Percentiles rank a stretch among this genome's conserved stretches.
Evolutionary conservation across 2,113 vertebrate genomes (phyloP).

Genomic region (Odocoileus virginianus): DNA sequence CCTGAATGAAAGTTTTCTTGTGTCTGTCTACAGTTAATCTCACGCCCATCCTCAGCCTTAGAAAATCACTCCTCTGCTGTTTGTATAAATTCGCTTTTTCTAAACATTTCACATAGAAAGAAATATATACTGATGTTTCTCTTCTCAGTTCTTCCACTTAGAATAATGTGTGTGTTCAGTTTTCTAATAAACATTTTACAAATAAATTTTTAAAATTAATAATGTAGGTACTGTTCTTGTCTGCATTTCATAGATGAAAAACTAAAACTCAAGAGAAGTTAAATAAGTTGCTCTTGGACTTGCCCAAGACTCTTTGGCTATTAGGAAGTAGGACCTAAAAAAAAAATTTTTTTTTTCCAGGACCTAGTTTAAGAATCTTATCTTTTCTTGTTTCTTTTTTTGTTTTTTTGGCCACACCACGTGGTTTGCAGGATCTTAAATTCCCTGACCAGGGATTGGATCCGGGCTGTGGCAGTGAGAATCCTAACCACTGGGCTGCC

Average conservation of each 20-base stretch:
- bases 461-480: not conserved
- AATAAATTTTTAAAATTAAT: not conserved
- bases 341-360: not conserved
- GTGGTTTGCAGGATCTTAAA: not conserved
- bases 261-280: not conserved
- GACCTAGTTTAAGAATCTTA: not conserved
- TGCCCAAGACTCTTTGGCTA: not conserved
- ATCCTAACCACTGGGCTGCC: not conserved
- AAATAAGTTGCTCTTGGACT: not conserved
- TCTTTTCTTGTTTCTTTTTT: not conserved
- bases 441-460: not conserved
- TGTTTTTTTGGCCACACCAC: not conserved
- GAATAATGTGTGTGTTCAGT: not conserved
- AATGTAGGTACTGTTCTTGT: not conserved
- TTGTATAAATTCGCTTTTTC: not conserved
- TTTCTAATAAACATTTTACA: not conserved
- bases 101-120: not conserved
- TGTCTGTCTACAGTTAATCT: not conserved
- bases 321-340: not conserved
- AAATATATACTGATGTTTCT: not conserved
- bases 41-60: not conserved
- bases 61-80: not conserved
- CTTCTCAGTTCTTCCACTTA: not conserved
- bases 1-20: not conserved
- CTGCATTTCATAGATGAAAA: not conserved